These are phyloP conservation scores for Bombylius discolor DNA, from an alignment of 2,888 invertebrate genomes.

Conservation along the genomic window DNA sequence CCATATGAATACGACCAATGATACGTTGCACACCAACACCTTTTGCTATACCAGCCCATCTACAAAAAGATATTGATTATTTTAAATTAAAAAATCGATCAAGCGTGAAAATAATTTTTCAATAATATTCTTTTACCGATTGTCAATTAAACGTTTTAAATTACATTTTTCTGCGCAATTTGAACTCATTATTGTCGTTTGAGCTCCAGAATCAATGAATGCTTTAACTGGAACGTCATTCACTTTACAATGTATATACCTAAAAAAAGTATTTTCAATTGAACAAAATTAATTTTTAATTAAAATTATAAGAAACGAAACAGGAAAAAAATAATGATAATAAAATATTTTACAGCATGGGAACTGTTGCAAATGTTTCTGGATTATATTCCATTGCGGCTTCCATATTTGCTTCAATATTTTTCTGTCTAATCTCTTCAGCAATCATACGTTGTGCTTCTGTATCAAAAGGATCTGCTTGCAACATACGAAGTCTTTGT, in stretches of 20 bases:
- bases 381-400: conserved; percentile 98
- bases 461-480: conserved; percentile 89
- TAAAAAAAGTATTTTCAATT: conserved; percentile 11
- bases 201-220: conserved; percentile 96
- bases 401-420: conserved; percentile 97
- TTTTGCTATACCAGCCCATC: conserved; percentile 94
- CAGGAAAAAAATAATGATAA: not conserved
- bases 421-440: conserved; percentile 88
- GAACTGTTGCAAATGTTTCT: conserved; percentile 94
- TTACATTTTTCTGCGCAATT: conserved; percentile 89
- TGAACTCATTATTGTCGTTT: conserved; percentile 97
- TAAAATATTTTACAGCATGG: conserved; percentile 59
- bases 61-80: conserved; percentile 3
- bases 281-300: conserved; percentile 1
- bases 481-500: conserved; percentile 74
- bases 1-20: conserved; percentile 93
- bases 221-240: conserved; percentile 96
- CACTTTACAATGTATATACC: conserved; percentile 88
- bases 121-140: conserved; percentile 37
- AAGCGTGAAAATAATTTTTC: not conserved
- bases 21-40: conserved; percentile 95
- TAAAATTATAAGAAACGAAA: conserved; percentile 1
- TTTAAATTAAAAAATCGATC: too few species aligned
- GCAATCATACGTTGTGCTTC: conserved; percentile 91
- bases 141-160: conserved; percentile 80